These are phyloP conservation scores for Eupithecia insigniata DNA, from an alignment of 2,888 invertebrate genomes.

Conservation along the genomic window DNA sequence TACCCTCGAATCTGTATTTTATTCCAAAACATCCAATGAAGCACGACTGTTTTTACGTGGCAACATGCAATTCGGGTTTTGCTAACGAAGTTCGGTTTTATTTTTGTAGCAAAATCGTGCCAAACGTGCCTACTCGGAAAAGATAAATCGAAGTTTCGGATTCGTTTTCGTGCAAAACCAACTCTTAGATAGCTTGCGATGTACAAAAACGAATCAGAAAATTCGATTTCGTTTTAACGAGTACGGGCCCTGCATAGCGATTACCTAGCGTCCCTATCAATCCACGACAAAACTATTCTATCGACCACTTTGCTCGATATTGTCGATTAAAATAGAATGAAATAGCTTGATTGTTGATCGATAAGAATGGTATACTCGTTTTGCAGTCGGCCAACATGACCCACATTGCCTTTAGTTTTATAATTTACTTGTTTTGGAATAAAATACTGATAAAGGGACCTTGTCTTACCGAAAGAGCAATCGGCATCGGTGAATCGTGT, in stretches of 20 bases:
- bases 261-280: neutral
- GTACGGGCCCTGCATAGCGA: neutral
- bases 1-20: neutral
- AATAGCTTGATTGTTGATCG: neutral
- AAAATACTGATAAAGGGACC: neutral
- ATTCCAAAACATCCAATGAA: slow-evolving; percentile 1
- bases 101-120: neutral
- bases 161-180: no score
- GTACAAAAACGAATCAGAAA: no score
- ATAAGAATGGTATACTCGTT: neutral
- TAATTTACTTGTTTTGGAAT: neutral
- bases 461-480: slow-evolving; percentile 14
- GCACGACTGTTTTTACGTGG: neutral
- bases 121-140: no score
- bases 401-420: neutral
- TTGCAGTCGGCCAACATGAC: neutral
- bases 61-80: neutral
- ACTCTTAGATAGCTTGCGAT: no score
- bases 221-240: no score
- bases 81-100: slow-evolving; percentile 3
- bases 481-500: slow-evolving; percentile 20
- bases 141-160: no score
- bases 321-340: slow-evolving; percentile 2
- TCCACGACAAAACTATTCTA: neutral
- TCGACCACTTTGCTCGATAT: neutral